Evolutionary conservation across 2,113 vertebrate species (phyloP), one percentile per base, ranked within the genome.

Genomic region (Carassius gibelio): DNA sequence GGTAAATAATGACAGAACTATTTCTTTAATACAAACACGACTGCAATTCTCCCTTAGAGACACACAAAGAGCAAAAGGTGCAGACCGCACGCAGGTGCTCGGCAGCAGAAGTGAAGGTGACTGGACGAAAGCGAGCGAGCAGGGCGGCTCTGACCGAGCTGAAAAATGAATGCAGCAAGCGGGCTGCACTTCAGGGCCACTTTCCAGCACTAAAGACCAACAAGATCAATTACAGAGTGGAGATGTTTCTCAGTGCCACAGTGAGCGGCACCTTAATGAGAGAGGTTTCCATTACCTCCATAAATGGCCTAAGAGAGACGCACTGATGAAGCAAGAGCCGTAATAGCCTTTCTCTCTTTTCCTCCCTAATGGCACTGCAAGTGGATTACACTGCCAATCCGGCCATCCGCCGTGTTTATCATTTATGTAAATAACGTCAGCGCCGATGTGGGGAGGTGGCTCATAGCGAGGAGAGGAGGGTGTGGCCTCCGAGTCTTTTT

Each of bases 91-190:
- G 42, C 79, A 88, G 72, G 84, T 85, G 62, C 81, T 84, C 57
- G 30, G 34, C 78, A 5, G 38, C 23, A 64, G 26, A 68, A 86
- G 64, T 81, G 75, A 81, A 83, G 88, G 85, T 85, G 85, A 82
- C 34, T 59, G 83, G 85, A 71, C 55, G 19, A 81, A 52, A 38
- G 55, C 34, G 34, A 71, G 84, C 71, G 55, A 71, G 71, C 85
- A 78, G 85, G 64, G 82, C n/a, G 26, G 82, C 78, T 80, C 82
- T 86, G 90, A 90, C 92, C 81, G 48, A 82, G 91, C 90, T 94
- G 94, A 94, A 93, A 94, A 94, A 94, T 93, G 90, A 93, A 94
- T 94, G 93, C 92, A 92, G 92, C 91, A 94, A 94, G 94, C 90
- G 90, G 91, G 91, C 91, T 89, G 94, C 57, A 83, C 87, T 89